These are phyloP conservation scores for Rhaphigaster nebulosa DNA, from an alignment of 2,888 invertebrate species.

Conservation along the genomic window DNA sequence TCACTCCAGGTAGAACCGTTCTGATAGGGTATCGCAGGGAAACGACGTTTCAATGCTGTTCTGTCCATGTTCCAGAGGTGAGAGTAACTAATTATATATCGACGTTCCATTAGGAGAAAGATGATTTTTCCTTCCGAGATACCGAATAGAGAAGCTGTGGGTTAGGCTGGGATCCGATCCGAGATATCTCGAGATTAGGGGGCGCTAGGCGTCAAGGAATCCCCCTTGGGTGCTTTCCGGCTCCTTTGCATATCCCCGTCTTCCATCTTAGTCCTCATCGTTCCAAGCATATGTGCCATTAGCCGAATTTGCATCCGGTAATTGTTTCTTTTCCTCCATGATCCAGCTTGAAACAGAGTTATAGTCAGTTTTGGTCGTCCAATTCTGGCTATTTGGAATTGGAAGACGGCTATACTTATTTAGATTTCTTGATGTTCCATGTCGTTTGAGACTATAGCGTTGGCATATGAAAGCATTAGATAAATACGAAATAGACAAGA, in stretches of 20 bases:
- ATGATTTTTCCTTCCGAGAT: neutral
- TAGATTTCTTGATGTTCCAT: neutral
- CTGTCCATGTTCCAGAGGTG: neutral
- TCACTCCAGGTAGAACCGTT: neutral
- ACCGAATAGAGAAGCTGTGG: neutral
- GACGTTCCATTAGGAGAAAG: neutral
- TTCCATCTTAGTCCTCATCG: neutral
- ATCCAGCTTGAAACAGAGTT: neutral
- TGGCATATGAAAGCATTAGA: too few species aligned
- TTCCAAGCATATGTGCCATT: neutral
- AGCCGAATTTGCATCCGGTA: conserved; percentile 15
- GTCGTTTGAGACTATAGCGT: neutral
- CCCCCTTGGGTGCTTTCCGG: neutral
- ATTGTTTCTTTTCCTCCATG: neutral
- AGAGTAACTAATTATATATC: neutral
- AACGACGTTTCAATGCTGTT: neutral
- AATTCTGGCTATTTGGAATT: neutral
- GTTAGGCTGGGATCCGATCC: neutral
- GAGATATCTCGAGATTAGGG: neutral
- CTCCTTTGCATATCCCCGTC: conserved; percentile 35
- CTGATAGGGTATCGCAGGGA: neutral
- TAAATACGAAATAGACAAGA: too few species aligned
- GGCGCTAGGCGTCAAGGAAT: conserved; percentile 18
- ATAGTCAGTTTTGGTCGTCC: neutral
- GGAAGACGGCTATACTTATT: neutral